Evolutionary conservation across 2,797 vertebrate genomes (phyloP).

Genomic region (Phyllotis vaccarum): DNA sequence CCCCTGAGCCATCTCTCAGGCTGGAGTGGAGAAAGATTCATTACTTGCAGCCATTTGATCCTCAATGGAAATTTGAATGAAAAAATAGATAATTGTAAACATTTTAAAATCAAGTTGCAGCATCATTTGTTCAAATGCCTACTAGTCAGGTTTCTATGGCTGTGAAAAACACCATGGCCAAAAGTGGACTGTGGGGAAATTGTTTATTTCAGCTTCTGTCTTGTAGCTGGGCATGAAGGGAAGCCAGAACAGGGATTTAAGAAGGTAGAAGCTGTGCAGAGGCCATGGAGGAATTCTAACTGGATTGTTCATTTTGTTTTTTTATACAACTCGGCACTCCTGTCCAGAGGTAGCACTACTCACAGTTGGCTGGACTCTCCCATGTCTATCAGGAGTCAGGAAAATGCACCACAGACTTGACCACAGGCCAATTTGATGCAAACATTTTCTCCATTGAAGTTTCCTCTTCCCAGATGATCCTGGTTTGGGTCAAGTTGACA

Average conservation of each 20-base stretch:
- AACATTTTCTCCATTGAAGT: neutral
- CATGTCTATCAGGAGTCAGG: neutral
- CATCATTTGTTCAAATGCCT: conserved; percentile 26
- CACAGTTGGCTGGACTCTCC: neutral
- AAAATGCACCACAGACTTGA: neutral
- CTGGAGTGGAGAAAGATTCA: neutral
- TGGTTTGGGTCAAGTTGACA: neutral
- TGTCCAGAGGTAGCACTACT: neutral
- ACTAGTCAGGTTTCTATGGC: neutral
- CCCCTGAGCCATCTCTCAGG: neutral
- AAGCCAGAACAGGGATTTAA: neutral
- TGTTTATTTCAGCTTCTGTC: neutral
- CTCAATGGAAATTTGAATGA: neutral
- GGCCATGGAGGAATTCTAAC: neutral
- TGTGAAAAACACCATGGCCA: neutral
- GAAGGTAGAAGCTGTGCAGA: neutral
- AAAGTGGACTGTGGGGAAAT: neutral
- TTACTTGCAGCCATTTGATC: neutral
- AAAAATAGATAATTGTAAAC: neutral
- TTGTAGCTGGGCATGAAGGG: neutral
- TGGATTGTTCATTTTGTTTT: neutral
- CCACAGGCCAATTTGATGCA: neutral
- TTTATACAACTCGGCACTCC: neutral
- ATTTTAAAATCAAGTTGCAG: conserved; percentile 20
- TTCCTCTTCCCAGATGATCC: neutral